Conservation (phyloP, 2,888 invertebrate genomes). For the Phyllotreta cruciferae region DNA sequence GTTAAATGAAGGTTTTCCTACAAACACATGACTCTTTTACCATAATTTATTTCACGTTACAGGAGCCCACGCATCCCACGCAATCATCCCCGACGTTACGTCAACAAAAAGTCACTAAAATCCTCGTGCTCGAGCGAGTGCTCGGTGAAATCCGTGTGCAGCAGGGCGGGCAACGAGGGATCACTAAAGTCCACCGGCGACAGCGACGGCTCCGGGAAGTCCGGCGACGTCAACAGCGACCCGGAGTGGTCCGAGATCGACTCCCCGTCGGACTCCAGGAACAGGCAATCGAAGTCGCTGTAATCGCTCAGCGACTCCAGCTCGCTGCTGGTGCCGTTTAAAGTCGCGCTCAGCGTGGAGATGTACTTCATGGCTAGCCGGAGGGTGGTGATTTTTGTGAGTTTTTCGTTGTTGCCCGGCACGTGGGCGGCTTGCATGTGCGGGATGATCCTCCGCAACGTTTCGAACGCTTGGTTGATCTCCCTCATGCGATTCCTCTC, state of each 20-base stretch:
- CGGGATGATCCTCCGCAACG: slow-evolving; percentile 67
- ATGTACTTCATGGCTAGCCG: slow-evolving; percentile 74
- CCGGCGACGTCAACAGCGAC: slow-evolving; percentile 52
- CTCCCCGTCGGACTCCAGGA: slow-evolving; percentile 66
- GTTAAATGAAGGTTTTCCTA: too few species aligned
- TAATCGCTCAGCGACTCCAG: slow-evolving; percentile 47
- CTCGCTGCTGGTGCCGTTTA: slow-evolving; percentile 51
- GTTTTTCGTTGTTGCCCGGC: slow-evolving; percentile 62
- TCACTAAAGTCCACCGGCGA: slow-evolving; percentile 65
- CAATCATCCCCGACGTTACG: too few species aligned
- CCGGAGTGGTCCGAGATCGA: slow-evolving; percentile 58
- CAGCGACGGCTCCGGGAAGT: slow-evolving; percentile 63
- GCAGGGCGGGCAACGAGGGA: slow-evolving; percentile 54
- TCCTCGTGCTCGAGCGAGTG: slow-evolving; percentile 55
- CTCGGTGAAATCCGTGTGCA: slow-evolving; percentile 57
- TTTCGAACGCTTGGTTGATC: slow-evolving; percentile 73
- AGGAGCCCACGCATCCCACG: too few species aligned
- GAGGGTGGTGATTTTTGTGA: slow-evolving; percentile 73
- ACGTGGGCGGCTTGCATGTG: slow-evolving; percentile 52
- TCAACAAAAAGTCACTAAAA: slow-evolving; percentile 58
- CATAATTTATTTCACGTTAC: too few species aligned
- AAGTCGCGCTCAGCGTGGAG: slow-evolving; percentile 69
- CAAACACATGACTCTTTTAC: too few species aligned
- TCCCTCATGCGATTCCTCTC: slow-evolving; percentile 73
- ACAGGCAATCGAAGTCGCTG: slow-evolving; percentile 56